Percentiles rank a stretch among this genome's conserved stretches.
Conservation (phyloP, 2,113 vertebrate genomes). For the Psephotus haematonotus region DNA sequence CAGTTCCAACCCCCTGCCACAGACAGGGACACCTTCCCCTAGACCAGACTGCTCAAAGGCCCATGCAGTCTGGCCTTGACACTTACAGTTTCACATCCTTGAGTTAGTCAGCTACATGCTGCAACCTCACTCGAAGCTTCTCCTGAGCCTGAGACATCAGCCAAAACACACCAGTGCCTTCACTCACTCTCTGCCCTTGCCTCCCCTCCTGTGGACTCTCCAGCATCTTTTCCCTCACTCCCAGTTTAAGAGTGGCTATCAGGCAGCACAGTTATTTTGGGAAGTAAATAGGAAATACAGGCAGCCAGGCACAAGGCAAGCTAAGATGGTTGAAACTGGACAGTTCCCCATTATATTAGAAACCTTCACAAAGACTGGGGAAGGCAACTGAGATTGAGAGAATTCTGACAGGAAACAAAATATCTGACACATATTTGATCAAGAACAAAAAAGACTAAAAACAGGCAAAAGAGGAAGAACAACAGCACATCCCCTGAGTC, state of each 20-base stretch:
- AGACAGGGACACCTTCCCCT: not conserved
- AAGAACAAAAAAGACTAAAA: not conserved
- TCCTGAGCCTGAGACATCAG: not conserved
- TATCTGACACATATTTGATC: not conserved
- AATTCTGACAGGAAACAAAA: not conserved
- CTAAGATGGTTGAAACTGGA: accelerated
- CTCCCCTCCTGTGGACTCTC: not conserved
- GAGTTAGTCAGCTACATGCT: not conserved
- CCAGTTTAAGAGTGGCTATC: not conserved
- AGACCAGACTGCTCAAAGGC: not conserved
- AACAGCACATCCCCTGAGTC: not conserved
- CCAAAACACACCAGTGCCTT: not conserved
- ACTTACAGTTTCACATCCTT: not conserved
- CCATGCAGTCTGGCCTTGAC: not conserved
- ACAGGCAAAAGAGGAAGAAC: not conserved
- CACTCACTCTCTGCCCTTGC: not conserved
- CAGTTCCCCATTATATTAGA: not conserved
- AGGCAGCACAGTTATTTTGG: not conserved
- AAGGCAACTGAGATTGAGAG: not conserved
- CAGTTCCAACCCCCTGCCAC: not conserved
- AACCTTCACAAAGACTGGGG: not conserved
- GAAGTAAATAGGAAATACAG: not conserved
- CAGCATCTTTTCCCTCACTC: not conserved
- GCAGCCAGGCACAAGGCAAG: not conserved
- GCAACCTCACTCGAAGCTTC: not conserved